phyloP scores from a whole-genome alignment of 2,888 invertebrate genomes.

The Belgica antarctica region DNA sequence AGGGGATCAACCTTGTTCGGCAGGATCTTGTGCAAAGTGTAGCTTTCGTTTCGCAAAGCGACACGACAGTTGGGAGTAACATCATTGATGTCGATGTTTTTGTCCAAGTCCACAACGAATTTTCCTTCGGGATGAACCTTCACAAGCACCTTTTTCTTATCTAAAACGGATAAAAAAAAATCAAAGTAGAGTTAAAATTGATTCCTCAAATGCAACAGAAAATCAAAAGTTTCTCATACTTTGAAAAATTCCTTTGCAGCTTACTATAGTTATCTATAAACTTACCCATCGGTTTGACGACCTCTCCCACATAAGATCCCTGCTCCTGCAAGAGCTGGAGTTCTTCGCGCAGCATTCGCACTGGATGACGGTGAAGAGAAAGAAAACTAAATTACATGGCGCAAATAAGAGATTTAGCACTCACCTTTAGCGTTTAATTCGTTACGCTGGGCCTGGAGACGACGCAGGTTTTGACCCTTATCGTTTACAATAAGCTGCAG shows the following conservation, averaged over 20 bases:
- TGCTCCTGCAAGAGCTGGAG: slow-evolving; percentile 95
- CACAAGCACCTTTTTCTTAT: slow-evolving; percentile 98
- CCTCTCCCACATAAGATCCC: slow-evolving; percentile 99
- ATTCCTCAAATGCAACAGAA: too few species aligned
- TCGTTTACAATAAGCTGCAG: slow-evolving; percentile 94
- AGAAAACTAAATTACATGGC: slow-evolving; percentile 22
- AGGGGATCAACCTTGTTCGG: slow-evolving; percentile 99
- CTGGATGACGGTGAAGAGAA: slow-evolving; percentile 58
- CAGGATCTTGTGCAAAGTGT: slow-evolving; percentile 96
- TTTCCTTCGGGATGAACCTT: slow-evolving; percentile 99
- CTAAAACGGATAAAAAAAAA: too few species aligned
- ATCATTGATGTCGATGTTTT: slow-evolving; percentile 97
- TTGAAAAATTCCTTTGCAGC: too few species aligned
- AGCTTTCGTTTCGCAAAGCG: slow-evolving; percentile 96
- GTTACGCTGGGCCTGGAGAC: slow-evolving; percentile 97
- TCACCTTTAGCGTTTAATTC: slow-evolving; percentile 96
- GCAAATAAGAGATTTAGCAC: slow-evolving; percentile 6
- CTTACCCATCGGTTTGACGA: slow-evolving; percentile 99
- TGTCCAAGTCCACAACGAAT: slow-evolving; percentile 98
- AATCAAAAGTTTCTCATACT: too few species aligned
- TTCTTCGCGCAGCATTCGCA: slow-evolving; percentile 96
- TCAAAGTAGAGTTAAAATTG: too few species aligned
- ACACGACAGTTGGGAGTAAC: slow-evolving; percentile 97
- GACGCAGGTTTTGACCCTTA: slow-evolving; percentile 93
- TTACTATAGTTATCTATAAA: too few species aligned